Evolutionary conservation across 2,113 vertebrate species (phyloP).

Genomic region (Silurus glanis): DNA sequence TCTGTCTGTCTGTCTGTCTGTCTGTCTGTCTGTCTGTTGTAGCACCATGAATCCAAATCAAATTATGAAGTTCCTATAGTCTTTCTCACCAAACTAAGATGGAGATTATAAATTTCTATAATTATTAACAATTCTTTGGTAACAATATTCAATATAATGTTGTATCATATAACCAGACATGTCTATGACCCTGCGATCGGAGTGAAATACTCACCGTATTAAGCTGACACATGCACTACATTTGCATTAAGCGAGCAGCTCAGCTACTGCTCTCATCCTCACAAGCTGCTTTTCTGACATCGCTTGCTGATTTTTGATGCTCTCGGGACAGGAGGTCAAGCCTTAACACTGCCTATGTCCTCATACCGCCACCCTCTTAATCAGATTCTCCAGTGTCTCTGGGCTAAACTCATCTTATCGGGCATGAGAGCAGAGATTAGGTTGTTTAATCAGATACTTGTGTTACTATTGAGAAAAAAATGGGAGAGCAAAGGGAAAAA

Average conservation of each 20-base stretch:
- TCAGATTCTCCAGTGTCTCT: constrained; percentile 40
- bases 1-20: no score
- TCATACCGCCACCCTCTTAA: constrained; percentile 24
- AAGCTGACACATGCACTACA: neutral
- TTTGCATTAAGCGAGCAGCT: neutral
- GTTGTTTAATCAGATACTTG: constrained; percentile 37
- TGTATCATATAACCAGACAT: neutral
- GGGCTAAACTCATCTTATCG: constrained; percentile 43
- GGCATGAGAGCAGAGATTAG: constrained; percentile 49
- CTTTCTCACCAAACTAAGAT: neutral
- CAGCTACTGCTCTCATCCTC: constrained; percentile 12
- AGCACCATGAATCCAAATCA: neutral
- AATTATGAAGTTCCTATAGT: neutral
- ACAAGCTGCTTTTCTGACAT: constrained; percentile 3
- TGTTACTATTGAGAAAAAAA: constrained; percentile 28
- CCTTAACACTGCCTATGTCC: constrained; percentile 4
- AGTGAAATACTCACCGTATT: neutral
- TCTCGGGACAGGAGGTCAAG: constrained; percentile 33
- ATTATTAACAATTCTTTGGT: neutral
- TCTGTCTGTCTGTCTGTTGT: neutral
- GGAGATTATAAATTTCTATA: neutral
- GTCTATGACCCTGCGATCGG: neutral
- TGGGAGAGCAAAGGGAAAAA: constrained; percentile 14
- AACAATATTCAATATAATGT: neutral
- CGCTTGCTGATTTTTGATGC: neutral